phyloP scores from a whole-genome alignment of 2,888 invertebrate species.

The Parthenolecanium corni region DNA sequence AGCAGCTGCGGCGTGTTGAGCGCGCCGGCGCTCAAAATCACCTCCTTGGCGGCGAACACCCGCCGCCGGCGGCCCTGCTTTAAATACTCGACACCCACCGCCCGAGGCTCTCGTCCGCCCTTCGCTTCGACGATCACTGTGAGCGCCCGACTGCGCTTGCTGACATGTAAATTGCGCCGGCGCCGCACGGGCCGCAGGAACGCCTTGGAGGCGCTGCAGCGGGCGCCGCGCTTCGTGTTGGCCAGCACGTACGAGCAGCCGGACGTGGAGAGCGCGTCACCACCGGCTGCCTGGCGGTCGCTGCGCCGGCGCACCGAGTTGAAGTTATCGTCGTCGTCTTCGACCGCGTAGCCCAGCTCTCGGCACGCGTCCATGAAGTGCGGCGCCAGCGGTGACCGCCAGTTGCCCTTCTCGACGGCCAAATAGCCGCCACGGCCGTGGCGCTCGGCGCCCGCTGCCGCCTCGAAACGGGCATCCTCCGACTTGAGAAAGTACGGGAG shows the following conservation, averaged over 20 bases:
- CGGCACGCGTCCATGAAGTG: slow-evolving; percentile 61
- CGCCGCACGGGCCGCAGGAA: slow-evolving; percentile 50
- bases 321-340: slow-evolving; percentile 45
- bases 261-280: slow-evolving; percentile 35
- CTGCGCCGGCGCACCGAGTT: slow-evolving; percentile 38
- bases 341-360: slow-evolving; percentile 52
- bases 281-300: slow-evolving; percentile 46
- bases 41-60: slow-evolving; percentile 58
- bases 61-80: slow-evolving; percentile 32
- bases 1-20: slow-evolving; percentile 81
- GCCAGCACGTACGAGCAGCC: slow-evolving; percentile 58
- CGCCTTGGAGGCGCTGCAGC: slow-evolving; percentile 55
- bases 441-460: slow-evolving; percentile 48
- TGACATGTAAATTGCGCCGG: slow-evolving; percentile 29
- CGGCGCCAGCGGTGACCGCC: slow-evolving; percentile 69
- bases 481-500: slow-evolving; percentile 74
- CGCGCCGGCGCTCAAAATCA: slow-evolving; percentile 74
- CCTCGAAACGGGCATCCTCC: slow-evolving; percentile 65
- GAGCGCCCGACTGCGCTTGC: slow-evolving; percentile 41
- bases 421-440: slow-evolving; percentile 67
- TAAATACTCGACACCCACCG: slow-evolving; percentile 41
- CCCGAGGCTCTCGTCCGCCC: slow-evolving; percentile 45
- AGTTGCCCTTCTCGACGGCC: slow-evolving; percentile 68
- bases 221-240: slow-evolving; percentile 52
- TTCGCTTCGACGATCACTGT: slow-evolving; percentile 54